Base-by-base conservation (phyloP, 2,888 invertebrate species). In the Arctia plantaginis region DNA sequence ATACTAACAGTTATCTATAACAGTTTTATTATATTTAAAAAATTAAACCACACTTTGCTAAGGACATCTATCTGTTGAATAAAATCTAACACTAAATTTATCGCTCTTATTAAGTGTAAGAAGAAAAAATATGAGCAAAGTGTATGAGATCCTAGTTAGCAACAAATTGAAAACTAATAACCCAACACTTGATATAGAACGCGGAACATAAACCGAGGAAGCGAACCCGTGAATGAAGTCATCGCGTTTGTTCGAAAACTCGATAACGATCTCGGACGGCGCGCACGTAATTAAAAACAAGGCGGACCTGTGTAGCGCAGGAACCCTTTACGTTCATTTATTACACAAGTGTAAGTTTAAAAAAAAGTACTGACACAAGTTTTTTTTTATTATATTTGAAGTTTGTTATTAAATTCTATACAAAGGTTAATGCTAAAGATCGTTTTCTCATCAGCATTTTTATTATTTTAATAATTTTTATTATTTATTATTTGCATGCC, bases 231-330 rank as follows among this genome's bases (percentile, higher is more conserved):
- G 82, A 85, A 85, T 87, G 79, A 82, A 88, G 87, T 85, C 84
- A 86, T 88, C 80, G 82, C 69, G 78, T 77, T 71, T 82, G 82
- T 81, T 88, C 88, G 86, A 90, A 89, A 88, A 85, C 83, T 81
- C 87, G 92, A 91, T 91, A 90, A 90, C 83, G 85, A 91, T 91
- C 89, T 86, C 80, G 84, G 78, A 81, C 82, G 82, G 80, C 82
- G 82, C 78, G 82, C 77, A 74, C 72, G 82, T 88, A 88, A 89
- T 89, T 89, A 87, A 88, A 87, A 87, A 80, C 78, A 84, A 79
- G 77, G 75, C 68, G 77, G 71, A 75, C 66, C 30, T 59, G 66
- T 75, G 69, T 74, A 71, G 66, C 44, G 39, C 55, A 74, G 33
- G 66, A 72, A 66, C 65, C 69, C 72, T 69, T 69, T 73, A 69